phyloP scores from a whole-genome alignment of 2,797 vertebrate genomes.

The Carcharodon carcharias region DNA sequence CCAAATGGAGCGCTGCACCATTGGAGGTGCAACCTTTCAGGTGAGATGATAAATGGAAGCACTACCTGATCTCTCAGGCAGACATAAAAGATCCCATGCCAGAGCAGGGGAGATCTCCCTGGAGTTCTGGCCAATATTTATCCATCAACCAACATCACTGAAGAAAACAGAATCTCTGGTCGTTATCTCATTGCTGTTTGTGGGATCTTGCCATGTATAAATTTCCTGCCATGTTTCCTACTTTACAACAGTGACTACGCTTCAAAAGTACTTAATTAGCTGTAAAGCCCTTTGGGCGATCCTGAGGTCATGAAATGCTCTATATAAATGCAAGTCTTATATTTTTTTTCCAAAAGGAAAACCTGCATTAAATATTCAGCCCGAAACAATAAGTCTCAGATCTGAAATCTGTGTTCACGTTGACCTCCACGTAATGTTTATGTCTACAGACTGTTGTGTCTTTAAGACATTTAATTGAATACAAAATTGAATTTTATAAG shows the following conservation, averaged over 20 bases:
- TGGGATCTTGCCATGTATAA: neutral
- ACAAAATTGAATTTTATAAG: neutral
- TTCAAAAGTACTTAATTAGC: neutral
- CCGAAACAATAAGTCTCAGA: neutral
- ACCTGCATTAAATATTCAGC: neutral
- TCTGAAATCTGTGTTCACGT: neutral
- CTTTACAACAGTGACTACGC: neutral
- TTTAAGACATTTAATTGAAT: neutral
- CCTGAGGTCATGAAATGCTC: neutral
- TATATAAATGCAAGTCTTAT: neutral
- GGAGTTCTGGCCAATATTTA: too few relatives aligned
- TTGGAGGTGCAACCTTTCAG: neutral
- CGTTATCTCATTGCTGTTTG: neutral
- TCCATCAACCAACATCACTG: neutral
- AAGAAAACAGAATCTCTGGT: neutral
- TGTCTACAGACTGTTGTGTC: neutral
- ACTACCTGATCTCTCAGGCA: neutral
- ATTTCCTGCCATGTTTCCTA: neutral
- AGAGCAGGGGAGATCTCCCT: neutral
- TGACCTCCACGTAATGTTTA: neutral
- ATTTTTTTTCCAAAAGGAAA: neutral
- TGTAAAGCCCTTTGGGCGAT: too few relatives aligned
- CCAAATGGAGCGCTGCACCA: neutral
- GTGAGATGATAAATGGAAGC: neutral
- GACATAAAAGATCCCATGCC: neutral